A percentile compares a stretch with the other conserved stretches of the same genome.
phyloP scores from a whole-genome alignment of 2,113 vertebrate species.

The Silurus glanis region DNA sequence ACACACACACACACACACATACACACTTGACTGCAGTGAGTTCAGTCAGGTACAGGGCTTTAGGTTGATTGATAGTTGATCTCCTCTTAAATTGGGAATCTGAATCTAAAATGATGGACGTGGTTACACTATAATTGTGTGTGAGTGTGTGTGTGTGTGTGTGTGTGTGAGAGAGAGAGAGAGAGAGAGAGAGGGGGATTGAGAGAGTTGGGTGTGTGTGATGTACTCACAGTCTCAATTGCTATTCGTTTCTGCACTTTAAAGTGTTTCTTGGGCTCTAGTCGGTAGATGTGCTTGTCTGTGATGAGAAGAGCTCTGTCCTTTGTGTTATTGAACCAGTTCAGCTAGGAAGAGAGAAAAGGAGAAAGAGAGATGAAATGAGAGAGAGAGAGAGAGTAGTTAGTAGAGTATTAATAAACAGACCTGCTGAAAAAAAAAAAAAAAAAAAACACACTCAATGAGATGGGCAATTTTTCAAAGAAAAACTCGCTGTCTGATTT shows the following conservation, averaged over 20 bases:
- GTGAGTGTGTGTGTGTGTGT: neutral
- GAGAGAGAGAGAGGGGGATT: neutral
- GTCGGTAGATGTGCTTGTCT: constrained; percentile 84
- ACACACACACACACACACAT: constrained; percentile 34
- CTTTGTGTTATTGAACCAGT: constrained; percentile 82
- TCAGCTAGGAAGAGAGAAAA: constrained; percentile 74
- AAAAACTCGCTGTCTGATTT: neutral
- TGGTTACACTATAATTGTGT: neutral
- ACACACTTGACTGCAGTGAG: constrained; percentile 8
- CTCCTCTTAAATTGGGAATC: neutral
- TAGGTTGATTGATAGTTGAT: neutral
- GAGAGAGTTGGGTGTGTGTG: constrained; percentile 3
- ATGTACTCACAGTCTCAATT: constrained; percentile 74
- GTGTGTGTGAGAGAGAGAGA: neutral
- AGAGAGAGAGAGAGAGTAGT: neutral
- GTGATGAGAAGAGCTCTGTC: constrained; percentile 87
- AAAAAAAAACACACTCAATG: neutral
- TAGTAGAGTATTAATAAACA: neutral
- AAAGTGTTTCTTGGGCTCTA: constrained; percentile 83
- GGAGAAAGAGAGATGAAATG: neutral
- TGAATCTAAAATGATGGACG: neutral
- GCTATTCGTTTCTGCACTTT: constrained; percentile 80
- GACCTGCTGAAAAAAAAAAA: neutral
- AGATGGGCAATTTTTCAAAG: neutral
- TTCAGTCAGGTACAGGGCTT: constrained; percentile 5